Evolutionary conservation across 1,140 invertebrate genomes (phyloP).

Genomic region (Drepana arcuata): DNA sequence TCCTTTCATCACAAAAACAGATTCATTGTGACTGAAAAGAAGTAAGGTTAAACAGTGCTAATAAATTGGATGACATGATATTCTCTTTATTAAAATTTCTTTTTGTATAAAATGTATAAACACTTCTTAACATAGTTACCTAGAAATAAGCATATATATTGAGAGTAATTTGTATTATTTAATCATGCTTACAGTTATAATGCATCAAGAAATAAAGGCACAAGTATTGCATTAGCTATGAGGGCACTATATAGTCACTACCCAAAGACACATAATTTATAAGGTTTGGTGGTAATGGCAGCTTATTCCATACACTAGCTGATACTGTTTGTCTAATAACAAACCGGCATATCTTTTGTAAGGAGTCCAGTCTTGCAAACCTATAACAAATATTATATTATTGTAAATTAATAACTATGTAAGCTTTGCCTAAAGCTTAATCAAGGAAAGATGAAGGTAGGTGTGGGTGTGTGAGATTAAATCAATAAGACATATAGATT

Average conservation of each 20-base stretch:
- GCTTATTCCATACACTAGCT: conserved; percentile 39
- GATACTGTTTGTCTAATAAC: conserved; percentile 58
- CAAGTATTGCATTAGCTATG: conserved; percentile 25
- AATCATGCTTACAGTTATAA: conserved; percentile 22
- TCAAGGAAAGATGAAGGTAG: too few species aligned
- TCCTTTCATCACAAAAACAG: too few species aligned
- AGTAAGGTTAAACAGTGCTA: too few species aligned
- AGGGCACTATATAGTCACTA: conserved; percentile 58
- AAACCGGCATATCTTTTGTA: conserved; percentile 67
- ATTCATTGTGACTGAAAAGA: too few species aligned
- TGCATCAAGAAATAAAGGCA: conserved; percentile 24
- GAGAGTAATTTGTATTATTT: conserved; percentile 25
- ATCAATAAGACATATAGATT: too few species aligned
- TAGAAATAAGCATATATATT: too few species aligned
- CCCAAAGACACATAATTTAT: conserved; percentile 54
- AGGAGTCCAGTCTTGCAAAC: conserved; percentile 59
- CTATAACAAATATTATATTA: conserved; percentile 29
- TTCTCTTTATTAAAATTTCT: conserved; percentile 38
- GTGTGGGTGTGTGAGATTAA: too few species aligned
- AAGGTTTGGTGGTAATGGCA: conserved; percentile 56
- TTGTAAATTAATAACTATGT: not conserved
- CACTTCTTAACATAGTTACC: conserved; percentile 26
- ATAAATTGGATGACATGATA: too few species aligned
- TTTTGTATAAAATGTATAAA: conserved; percentile 45
- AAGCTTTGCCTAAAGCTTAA: too few species aligned